Conservation (phyloP, 1,140 invertebrate genomes). For the Eubasilissa regina region DNA sequence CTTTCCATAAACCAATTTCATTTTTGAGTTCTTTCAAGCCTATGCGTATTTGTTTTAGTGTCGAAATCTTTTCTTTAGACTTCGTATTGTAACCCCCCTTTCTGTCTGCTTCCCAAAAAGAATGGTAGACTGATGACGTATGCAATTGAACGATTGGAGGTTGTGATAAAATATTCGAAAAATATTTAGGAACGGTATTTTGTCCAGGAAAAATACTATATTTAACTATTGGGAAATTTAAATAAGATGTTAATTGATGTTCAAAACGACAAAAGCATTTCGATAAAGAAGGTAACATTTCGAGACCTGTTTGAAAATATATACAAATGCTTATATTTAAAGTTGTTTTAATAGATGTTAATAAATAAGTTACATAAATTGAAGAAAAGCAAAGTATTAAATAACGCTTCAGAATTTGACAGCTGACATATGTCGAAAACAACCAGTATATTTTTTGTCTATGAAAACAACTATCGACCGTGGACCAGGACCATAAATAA, state of each 20-base stretch:
- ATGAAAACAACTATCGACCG: too few relatives aligned
- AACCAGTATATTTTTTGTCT: too few relatives aligned
- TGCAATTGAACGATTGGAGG: slow-evolving; percentile 35
- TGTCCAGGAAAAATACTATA: slow-evolving; percentile 5
- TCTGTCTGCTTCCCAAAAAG: slow-evolving; percentile 76
- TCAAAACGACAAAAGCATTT: slow-evolving; percentile 30
- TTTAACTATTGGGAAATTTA: neutral
- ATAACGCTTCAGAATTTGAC: neutral
- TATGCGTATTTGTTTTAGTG: slow-evolving; percentile 71
- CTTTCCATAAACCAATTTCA: slow-evolving; percentile 78
- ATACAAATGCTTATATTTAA: too few relatives aligned
- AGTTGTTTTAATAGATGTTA: neutral
- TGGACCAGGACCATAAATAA: too few relatives aligned
- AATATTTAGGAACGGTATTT: neutral
- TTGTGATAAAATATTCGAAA: neutral
- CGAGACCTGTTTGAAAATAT: neutral
- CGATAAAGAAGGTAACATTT: slow-evolving; percentile 26
- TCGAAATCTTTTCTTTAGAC: slow-evolving; percentile 65
- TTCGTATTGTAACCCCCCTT: slow-evolving; percentile 77
- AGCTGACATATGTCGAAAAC: too few relatives aligned
- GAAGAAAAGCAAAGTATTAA: neutral
- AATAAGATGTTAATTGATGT: slow-evolving; percentile 12
- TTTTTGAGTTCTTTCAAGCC: slow-evolving; percentile 78
- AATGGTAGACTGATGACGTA: slow-evolving; percentile 29
- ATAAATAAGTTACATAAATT: neutral